Conservation (phyloP, 2,113 vertebrate species). For the Clarias batrachus region DNA sequence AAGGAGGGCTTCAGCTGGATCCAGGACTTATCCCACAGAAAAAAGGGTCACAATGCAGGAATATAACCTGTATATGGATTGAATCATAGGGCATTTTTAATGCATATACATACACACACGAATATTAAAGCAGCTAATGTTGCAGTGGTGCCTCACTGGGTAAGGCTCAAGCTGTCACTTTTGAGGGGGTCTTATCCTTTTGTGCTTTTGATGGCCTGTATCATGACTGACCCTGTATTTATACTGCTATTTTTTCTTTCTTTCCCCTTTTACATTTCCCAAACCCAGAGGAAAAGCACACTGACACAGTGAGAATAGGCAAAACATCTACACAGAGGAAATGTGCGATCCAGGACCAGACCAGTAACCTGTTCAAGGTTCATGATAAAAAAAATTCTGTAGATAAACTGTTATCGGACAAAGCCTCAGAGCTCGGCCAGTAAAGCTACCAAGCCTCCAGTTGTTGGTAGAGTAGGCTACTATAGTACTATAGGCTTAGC, state of each 20-base stretch:
- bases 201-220: not conserved
- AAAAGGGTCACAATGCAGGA: not conserved
- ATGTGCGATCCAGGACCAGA: not conserved
- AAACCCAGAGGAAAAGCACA: not conserved
- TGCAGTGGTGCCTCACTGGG: not conserved
- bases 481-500: slow-evolving; percentile 6
- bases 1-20: not conserved
- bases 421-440: not conserved
- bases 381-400: not conserved
- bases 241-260: not conserved
- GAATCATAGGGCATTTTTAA: not conserved
- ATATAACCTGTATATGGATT: not conserved
- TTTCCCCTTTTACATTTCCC: too few species aligned
- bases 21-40: not conserved
- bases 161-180: not conserved
- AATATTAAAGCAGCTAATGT: not conserved
- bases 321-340: not conserved
- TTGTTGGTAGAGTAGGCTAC: not conserved
- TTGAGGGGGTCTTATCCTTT: not conserved
- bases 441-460: not conserved
- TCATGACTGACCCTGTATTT: not conserved
- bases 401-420: not conserved
- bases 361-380: not conserved
- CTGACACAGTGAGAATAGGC: not conserved
- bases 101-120: not conserved